phyloP scores from a whole-genome alignment of 2,888 invertebrate species.

The Callinectes sapidus region DNA sequence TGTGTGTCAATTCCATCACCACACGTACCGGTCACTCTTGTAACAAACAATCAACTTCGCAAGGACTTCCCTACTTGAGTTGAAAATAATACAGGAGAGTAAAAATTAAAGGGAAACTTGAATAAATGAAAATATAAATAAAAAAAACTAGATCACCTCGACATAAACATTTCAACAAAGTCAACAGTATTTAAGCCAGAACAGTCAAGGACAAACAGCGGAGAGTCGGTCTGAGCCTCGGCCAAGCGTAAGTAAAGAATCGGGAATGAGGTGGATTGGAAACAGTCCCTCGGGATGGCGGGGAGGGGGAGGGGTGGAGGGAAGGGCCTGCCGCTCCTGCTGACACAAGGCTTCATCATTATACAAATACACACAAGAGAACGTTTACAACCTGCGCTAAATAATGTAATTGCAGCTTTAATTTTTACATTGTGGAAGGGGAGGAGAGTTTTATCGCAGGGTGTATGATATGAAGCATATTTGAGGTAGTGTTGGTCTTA shows the following conservation, averaged over 20 bases:
- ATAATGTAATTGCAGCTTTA: background rate
- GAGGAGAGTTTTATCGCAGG: background rate
- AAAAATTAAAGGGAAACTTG: background rate
- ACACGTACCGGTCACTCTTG: background rate
- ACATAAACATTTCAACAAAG: constrained; percentile 20
- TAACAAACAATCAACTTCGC: background rate
- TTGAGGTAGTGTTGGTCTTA: background rate
- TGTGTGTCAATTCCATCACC: background rate
- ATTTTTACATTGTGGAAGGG: background rate
- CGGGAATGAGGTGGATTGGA: background rate
- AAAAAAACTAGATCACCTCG: background rate
- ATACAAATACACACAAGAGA: constrained; percentile 16
- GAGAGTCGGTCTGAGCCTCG: constrained; percentile 14
- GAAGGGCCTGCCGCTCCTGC: background rate
- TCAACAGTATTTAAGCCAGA: constrained; percentile 10
- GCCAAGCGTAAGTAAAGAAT: background rate
- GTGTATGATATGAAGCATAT: background rate
- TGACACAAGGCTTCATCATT: constrained; percentile 18
- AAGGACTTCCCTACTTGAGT: background rate
- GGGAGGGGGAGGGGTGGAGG: background rate
- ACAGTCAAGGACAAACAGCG: constrained; percentile 18
- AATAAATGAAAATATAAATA: background rate
- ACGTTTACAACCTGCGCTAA: constrained; percentile 8
- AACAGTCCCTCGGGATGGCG: background rate
- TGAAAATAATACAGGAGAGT: background rate